Evolutionary conservation across 1,140 invertebrate genomes (phyloP), one percentile per base, ranked within the genome.

Genomic region (Diploscapter pachys): DNA sequence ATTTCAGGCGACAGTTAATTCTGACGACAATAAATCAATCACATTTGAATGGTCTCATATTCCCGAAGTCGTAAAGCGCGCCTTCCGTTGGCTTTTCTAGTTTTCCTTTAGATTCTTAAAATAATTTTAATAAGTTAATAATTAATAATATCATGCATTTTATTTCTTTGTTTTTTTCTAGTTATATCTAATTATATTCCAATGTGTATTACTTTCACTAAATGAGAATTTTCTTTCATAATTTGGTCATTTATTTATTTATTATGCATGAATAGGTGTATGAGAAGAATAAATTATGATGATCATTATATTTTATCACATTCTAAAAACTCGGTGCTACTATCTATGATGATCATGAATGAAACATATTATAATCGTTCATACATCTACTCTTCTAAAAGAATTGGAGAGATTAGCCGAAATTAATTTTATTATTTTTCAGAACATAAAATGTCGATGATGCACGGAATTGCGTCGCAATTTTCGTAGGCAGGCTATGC

Each of bases 31-130:
- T 56, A 76, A 76, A 55, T 52, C 65, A 5, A 71, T 78, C 53
- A 71, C 74, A n/a, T 78, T 78, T 65, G 74, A 78, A 54, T 78
- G 77, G 77, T 78, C 77, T 3, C 55, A 65, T 52, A 65, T 78
- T 50, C 77, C 77, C 31, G 67, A 72, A 64, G 73, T 68, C 8
- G 70, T 78, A 52, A 76, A 65, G 62, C 61, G 71, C 31, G 77
- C 77, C 5, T 76, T 78, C 73, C 75, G 77, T 69, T 78, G 77
- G 77, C 77, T 78, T 31, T 77, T 78, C 77, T 78, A 77, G 50
- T n/a, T 55, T 9, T 52, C 53, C 56, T 48, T 53, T 68, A n/a
- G 6, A 13, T 50, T 6, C 2, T 31, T 31, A 31, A 31, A 64
- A 31, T 31, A 9, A 64, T 2, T 31, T 31, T 31, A 13, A 64